phyloP scores from a whole-genome alignment of 2,113 vertebrate species.

The Danionella cerebrum region DNA sequence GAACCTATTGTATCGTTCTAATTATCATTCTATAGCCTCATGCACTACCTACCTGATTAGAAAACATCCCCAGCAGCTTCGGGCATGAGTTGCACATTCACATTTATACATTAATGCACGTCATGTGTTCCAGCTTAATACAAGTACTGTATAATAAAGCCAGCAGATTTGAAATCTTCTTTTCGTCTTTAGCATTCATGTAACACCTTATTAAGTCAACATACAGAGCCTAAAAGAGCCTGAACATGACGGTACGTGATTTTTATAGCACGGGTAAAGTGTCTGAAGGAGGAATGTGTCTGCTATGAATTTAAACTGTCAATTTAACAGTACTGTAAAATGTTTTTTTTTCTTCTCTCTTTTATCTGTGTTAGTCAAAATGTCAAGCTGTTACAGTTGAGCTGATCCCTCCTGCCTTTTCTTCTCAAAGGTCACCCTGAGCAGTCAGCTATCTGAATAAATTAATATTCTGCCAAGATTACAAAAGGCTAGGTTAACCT shows the following conservation, averaged over 20 bases:
- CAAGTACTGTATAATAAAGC: background rate
- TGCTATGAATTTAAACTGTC: constrained; percentile 36
- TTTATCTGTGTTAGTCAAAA: constrained; percentile 67
- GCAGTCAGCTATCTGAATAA: constrained; percentile 58
- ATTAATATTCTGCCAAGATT: constrained; percentile 58
- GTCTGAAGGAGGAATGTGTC: constrained; percentile 26
- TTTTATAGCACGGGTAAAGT: constrained; percentile 26
- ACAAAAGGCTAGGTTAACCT: constrained; percentile 64
- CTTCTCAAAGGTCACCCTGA: constrained; percentile 66
- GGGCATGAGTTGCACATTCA: background rate
- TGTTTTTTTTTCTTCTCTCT: constrained; percentile 30
- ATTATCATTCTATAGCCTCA: background rate
- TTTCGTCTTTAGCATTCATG: background rate
- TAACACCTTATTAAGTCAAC: background rate
- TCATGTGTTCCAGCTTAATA: background rate
- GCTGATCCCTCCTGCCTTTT: constrained; percentile 57
- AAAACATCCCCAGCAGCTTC: constrained; percentile 21
- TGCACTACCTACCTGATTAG: constrained; percentile 17
- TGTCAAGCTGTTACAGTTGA: constrained; percentile 68
- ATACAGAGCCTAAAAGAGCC: constrained; percentile 1
- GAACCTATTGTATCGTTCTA: background rate
- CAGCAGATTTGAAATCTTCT: background rate
- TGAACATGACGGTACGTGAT: background rate
- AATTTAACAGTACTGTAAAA: constrained; percentile 47
- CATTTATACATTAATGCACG: background rate